Evolutionary conservation across 2,797 vertebrate species (phyloP).

Genomic region (Valencia hispanica): DNA sequence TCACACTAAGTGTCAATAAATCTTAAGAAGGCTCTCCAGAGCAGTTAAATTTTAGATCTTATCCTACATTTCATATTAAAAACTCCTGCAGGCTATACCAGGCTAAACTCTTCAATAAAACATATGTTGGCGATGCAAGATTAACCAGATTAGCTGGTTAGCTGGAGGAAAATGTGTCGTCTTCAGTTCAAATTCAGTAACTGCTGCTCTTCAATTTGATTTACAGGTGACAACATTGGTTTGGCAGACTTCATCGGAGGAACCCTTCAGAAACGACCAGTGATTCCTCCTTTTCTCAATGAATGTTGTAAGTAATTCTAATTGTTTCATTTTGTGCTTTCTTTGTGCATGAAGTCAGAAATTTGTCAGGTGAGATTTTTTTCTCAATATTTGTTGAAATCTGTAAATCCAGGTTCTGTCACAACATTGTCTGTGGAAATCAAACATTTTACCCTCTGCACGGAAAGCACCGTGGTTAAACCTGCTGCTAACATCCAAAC

Average conservation of each 20-base stretch:
- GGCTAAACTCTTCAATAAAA: background rate
- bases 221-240: constrained; percentile 79
- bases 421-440: background rate
- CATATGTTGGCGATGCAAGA: background rate
- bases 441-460: background rate
- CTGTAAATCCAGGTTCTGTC: background rate
- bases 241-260: constrained; percentile 76
- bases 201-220: constrained; percentile 14
- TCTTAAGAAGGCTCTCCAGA: background rate
- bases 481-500: background rate
- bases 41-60: background rate
- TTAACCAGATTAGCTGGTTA: background rate
- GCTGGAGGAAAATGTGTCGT: background rate
- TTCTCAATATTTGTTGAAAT: background rate
- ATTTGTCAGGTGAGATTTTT: background rate
- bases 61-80: background rate
- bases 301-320: constrained; percentile 80
- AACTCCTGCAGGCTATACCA: background rate
- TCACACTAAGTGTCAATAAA: background rate
- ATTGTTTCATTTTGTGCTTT: constrained; percentile 7
- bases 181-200: background rate
- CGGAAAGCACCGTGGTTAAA: background rate
- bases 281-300: constrained; percentile 49
- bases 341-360: background rate
- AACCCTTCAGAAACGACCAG: constrained; percentile 61